Evolutionary conservation across 2,888 invertebrate species (phyloP), one percentile per base, ranked within the genome.

Genomic region (Pandemis heparana): DNA sequence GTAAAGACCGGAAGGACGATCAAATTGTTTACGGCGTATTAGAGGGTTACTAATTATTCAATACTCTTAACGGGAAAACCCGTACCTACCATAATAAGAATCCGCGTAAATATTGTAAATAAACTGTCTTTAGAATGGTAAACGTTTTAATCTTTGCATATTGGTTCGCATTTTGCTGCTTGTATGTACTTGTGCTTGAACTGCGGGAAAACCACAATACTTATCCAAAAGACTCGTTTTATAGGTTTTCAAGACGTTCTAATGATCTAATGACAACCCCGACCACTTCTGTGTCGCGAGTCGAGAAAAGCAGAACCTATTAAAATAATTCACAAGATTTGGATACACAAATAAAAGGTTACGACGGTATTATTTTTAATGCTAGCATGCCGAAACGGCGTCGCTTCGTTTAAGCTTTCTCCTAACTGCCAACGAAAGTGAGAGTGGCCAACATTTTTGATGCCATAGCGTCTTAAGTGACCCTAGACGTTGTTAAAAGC

Each of bases 351-450:
- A 23, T 56, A 23, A 56, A 53, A 61, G 16, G 41, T 41, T 62
- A 43, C 12, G 12, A 62, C 10, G 18, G 53, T 14, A 43, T 65
- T 39, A 53, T 32, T 12, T 53, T 64, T 46, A 14, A 43, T 41
- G 14, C 64, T 32, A 14, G 39, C 43, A 64, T 41, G 39, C 48
- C n/a, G 14, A 12, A 64, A 32, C 23, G 39, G 51, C 61, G 59
- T 39, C 53, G 51, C 18, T 48, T 41, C 16, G 38, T 68, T 12
- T 39, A 48, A 12, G 56, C 63, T 73, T 73, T 73, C 73, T 68
- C 68, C 6, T 48, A 62, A 61, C 59, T 63, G 63, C 38, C 75
- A 69, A 76, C 70, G 78, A 81, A 82, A 85, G 84, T 82, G 84
- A 83, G 84, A 84, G 84, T 81, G 78, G 77, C 70, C 51, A 39